Percentiles rank a stretch among this genome's conserved stretches.
Conservation (phyloP, 1,140 invertebrate genomes). For the Drosophila lowei region DNA sequence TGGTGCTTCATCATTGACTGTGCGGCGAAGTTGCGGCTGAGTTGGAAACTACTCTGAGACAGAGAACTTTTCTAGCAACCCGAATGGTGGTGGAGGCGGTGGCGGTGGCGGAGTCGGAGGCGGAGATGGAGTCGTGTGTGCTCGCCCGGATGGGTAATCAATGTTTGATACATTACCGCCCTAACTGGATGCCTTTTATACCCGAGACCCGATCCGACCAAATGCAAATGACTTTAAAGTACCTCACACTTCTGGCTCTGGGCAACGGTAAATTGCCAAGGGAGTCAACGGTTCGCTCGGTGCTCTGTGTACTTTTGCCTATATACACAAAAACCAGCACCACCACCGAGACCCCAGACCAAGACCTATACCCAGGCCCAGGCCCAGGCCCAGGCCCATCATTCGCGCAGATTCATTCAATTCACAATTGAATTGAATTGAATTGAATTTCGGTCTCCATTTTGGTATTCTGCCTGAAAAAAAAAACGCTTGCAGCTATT, state of each 20-base stretch:
- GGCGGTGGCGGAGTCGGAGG: not conserved
- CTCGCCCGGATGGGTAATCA: conserved; percentile 72
- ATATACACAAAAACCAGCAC: conserved; percentile 1
- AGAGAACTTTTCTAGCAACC: conserved; percentile 57
- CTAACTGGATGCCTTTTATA: conserved; percentile 65
- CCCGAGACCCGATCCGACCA: not conserved
- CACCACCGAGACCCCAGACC: too few species aligned
- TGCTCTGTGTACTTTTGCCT: too few species aligned
- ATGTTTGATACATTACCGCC: conserved; percentile 72
- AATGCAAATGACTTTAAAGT: conserved; percentile 38
- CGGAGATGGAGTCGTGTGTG: conserved; percentile 16
- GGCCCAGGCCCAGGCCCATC: too few species aligned
- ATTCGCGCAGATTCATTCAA: conserved; percentile 2
- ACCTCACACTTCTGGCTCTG: conserved; percentile 3
- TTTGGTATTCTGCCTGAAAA: conserved; percentile 45
- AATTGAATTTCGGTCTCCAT: conserved; percentile 48
- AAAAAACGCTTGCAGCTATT: conserved; percentile 52
- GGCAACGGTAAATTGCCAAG: too few species aligned
- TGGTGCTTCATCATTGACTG: conserved; percentile 24
- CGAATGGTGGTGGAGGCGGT: not conserved
- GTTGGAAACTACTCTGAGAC: conserved; percentile 60
- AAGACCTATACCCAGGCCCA: too few species aligned
- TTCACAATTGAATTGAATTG: conserved; percentile 59
- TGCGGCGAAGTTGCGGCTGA: not conserved
- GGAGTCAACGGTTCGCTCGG: too few species aligned